phyloP scores from a whole-genome alignment of 2,113 vertebrate species.

The Synchiropus splendidus region DNA sequence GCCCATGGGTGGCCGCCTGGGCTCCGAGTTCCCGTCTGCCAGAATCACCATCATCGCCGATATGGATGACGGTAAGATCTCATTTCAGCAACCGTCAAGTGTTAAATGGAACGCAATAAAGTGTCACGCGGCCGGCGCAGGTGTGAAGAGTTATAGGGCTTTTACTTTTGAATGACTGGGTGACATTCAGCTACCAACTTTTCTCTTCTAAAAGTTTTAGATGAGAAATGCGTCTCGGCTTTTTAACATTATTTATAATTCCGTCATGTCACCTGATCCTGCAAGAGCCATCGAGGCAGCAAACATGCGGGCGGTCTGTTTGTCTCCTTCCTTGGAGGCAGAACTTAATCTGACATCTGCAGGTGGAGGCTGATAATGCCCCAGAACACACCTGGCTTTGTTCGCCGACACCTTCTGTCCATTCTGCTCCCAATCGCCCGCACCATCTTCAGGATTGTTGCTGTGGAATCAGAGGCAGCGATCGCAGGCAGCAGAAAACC shows the following conservation, averaged over 20 bases:
- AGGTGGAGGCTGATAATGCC: constrained; percentile 50
- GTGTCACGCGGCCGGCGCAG: neutral
- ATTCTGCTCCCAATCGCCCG: constrained; percentile 8
- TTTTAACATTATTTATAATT: no score
- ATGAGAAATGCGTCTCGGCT: no score
- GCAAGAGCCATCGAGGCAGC: no score
- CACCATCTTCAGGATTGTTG: constrained; percentile 4
- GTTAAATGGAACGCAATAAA: constrained; percentile 9
- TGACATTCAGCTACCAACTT: no score
- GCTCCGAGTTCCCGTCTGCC: constrained; percentile 68
- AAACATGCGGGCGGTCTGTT: constrained; percentile 7
- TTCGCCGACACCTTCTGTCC: constrained; percentile 54
- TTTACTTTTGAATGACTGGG: constrained; percentile 1
- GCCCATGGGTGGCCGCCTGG: constrained; percentile 86
- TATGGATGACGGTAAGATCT: constrained; percentile 79
- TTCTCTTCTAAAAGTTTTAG: no score
- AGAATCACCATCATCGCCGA: constrained; percentile 78
- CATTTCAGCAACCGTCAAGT: constrained; percentile 14
- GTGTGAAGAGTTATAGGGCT: neutral
- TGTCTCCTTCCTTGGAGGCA: constrained; percentile 28
- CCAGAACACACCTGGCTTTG: constrained; percentile 52
- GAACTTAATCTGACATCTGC: constrained; percentile 60
- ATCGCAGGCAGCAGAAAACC: neutral
- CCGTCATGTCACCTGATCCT: no score
- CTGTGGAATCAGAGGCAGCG: constrained; percentile 17